phyloP scores from a whole-genome alignment of 1,140 invertebrate genomes.

The honey bee (Apis mellifera) region Amel_HAv3.1 CM009940.2:5361501-5362000 shows the following conservation, averaged over 20 bases:
- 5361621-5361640: conserved; percentile 12
- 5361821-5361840: not conserved
- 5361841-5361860: not conserved
- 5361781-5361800: not conserved
- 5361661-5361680: not conserved
- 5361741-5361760: conserved; percentile 15
- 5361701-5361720: conserved; percentile 22
- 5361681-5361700: not conserved
- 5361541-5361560: conserved; percentile 8
- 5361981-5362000: too few species aligned
- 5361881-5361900: too few species aligned
- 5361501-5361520: not conserved
- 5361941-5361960: too few species aligned
- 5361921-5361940: too few species aligned
- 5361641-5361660: not conserved
- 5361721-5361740: conserved; percentile 33
- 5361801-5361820: not conserved
- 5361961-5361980: too few species aligned
- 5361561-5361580: not conserved
- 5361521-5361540: conserved; percentile 7
- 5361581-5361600: not conserved
- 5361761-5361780: conserved; percentile 20
- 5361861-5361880: too few species aligned
- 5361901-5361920: not conserved
- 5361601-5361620: not conserved